These are phyloP conservation scores for Oenanthe oenanthe DNA, from an alignment of 2,113 vertebrate species.

Conservation along the genomic window DNA sequence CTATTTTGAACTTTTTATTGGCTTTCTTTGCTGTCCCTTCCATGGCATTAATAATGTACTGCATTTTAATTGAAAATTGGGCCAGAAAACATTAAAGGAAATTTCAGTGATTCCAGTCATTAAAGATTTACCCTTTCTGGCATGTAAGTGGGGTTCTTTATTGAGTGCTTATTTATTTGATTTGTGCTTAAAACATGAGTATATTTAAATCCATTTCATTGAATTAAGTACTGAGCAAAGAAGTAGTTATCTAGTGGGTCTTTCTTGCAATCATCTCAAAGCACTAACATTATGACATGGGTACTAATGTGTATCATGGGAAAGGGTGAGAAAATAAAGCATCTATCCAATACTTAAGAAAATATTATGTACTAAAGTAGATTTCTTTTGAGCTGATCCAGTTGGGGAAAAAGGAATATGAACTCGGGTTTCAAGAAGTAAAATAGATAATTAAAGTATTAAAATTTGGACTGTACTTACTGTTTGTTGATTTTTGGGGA, in stretches of 20 bases:
- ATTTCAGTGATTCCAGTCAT: not conserved
- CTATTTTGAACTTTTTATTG: constrained; percentile 30
- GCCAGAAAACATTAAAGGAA: not conserved
- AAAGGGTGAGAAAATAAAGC: not conserved
- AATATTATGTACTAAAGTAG: not conserved
- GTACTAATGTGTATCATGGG: not conserved
- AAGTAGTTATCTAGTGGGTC: not conserved
- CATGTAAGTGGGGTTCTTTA: not conserved
- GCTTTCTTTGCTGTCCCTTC: not conserved
- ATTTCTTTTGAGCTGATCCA: not conserved
- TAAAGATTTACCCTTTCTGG: not conserved
- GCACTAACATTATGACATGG: not conserved
- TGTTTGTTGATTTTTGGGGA: not conserved
- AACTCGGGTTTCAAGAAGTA: not conserved
- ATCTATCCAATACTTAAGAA: not conserved
- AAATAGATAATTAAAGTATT: not conserved
- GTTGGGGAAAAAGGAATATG: not conserved
- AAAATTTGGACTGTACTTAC: not conserved
- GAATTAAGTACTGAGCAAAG: not conserved
- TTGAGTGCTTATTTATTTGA: not conserved
- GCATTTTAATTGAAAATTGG: not conserved
- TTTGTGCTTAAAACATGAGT: not conserved
- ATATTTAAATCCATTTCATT: not conserved
- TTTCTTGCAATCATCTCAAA: not conserved
- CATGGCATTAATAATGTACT: not conserved